phyloP scores from a whole-genome alignment of 2,113 vertebrate genomes.

The Procapra przewalskii region DNA sequence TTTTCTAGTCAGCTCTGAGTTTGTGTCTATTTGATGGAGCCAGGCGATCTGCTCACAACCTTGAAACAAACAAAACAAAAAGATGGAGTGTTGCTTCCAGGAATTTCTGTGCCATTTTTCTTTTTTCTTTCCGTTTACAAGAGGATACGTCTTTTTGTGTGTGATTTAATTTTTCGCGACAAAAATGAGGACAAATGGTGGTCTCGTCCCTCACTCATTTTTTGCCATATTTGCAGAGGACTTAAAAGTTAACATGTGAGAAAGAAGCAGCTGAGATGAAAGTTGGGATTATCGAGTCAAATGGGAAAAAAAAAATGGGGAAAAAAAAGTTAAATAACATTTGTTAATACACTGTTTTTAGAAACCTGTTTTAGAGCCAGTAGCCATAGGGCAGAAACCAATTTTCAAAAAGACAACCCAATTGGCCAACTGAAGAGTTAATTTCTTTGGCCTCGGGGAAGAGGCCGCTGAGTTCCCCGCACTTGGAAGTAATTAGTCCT shows the following conservation, averaged over 20 bases:
- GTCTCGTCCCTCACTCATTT: not conserved
- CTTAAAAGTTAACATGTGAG: not conserved
- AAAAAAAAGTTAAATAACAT: not conserved
- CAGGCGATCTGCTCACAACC: constrained; percentile 35
- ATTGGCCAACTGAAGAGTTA: not conserved
- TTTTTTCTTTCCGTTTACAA: constrained; percentile 19
- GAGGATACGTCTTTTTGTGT: not conserved
- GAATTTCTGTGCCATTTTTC: not conserved
- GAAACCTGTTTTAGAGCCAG: not conserved
- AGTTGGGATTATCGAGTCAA: not conserved
- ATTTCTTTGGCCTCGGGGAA: not conserved
- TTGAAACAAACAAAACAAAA: constrained; percentile 21
- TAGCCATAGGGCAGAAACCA: not conserved
- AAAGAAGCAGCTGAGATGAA: not conserved
- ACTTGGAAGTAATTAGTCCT: constrained; percentile 2
- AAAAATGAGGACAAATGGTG: not conserved
- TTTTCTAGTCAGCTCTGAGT: not conserved
- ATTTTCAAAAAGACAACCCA: not conserved
- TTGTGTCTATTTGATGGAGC: not conserved
- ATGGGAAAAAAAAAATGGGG: no score
- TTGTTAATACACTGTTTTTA: not conserved
- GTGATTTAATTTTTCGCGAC: not conserved
- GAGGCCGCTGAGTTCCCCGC: not conserved
- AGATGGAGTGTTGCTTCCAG: not conserved
- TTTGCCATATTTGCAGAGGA: not conserved